Base-by-base conservation (phyloP, 1,140 invertebrate genomes). In the Calliopsis andreniformis region DNA sequence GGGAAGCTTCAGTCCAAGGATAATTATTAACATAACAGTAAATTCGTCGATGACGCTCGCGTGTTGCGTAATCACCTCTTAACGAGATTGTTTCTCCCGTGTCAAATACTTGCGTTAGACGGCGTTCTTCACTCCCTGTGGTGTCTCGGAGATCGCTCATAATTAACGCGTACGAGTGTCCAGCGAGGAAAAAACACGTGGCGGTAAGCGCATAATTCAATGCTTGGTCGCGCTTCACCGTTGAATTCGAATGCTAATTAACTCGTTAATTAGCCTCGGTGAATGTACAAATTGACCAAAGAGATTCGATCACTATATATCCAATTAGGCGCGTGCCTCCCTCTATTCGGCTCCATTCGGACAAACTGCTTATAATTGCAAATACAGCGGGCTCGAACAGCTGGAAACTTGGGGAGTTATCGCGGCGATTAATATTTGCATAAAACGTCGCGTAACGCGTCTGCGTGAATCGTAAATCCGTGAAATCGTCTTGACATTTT, bases 221-320 rank as follows among this genome's bases (percentile, higher is more conserved):
- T 70, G 35, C 14, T 16, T 45, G 45, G 1, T 35, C 28, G 30
- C n/a, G 4, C 28, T 16, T n/a, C 32, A 62, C 43, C 16, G 55
- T 71, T 30, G 56, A 71, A 71, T 71, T 71, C 68, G 43, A 62
- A 51, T 39, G 68, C 43, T 71, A 62, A 71, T 71, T 62, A 71
- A 62, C 43, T 6, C 20, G 43, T 62, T 71, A 71, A 71, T 71
- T 62, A 49, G 20, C 43, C 43, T 14, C 25, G n/a, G 32, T 39
- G 10, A 35, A n/a, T 30, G 30, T 51, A 71, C 58, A 71, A 71
- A 71, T 71, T 63, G 45, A 28, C 32, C 58, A 2, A 0, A 3
- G 18, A 18, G 58, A 71, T 71, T 4, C 30, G 32, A 51, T 62
- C 56, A 20, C 32, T 43, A 63, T 43, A 63, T 71, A 39, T 42